Base-by-base conservation (phyloP, 2,888 invertebrate genomes). In the Xylota segnis region DNA sequence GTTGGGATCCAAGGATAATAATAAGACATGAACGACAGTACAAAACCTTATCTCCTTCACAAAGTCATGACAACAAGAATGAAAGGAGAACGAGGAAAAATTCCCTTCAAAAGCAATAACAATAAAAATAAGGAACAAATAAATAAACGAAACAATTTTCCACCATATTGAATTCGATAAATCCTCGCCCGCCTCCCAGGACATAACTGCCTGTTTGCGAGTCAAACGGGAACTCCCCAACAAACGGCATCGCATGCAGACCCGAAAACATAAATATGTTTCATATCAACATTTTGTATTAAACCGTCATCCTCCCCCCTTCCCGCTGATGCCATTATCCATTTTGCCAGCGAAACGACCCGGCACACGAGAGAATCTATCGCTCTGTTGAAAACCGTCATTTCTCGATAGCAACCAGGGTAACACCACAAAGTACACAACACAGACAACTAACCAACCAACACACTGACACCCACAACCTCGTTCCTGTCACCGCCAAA, bases 121-220 rank as follows among this genome's bases (percentile, higher is more conserved):
- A 87, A 86, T 87, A 87, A 84, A 76, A 87, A 86, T 86, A 87
- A 87, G 83, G 81, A 86, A 77, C 76, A 79, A 74, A 87, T 83
- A 86, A 87, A 76, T 74, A 82, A 86, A 87, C 86, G 87, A 88
- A 88, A 88, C 88, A 88, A 88, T 88, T 88, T 88, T 88, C 88
- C 88, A 88, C 88, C 88, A 88, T 88, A 88, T 88, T 88, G 88
- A 88, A 88, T 88, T 87, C 88, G 87, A 88, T 88, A 88, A 88
- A 88, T 88, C 87, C 83, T 88, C 61, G 56, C 86, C 79, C 76
- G 76, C 66, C 86, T 56, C 56, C 76, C 18, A 65, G 43, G 16
- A 58, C 34, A 71, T 61, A 76, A 40, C 23, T 52, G 52, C 43
- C 45, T 50, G 40, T 37, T 72, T 56, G 58, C 70, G 66, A 78